Evolutionary conservation across 2,797 vertebrate species (phyloP), one percentile per base, ranked within the genome.

Genomic region (Morelia viridis): DNA sequence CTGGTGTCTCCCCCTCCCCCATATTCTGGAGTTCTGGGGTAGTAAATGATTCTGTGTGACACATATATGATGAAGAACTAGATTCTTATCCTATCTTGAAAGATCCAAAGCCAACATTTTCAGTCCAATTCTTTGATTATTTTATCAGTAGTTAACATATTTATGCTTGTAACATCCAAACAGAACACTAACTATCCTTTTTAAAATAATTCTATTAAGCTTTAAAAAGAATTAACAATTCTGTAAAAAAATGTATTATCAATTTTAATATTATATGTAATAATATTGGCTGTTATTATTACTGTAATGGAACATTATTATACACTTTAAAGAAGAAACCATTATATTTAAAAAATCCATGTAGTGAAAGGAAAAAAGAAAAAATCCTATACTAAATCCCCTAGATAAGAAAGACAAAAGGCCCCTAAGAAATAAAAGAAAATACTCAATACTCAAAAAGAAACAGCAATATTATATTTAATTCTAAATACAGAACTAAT

Each of bases 21-120:
- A 80, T 41, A 80, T 24, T 80, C 35, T 80, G 35, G 19, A 80
- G 10, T 10, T 11, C 8, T 7, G 13, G 8, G 35, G 19, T 46
- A 41, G 71, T 64, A 46, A 24, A 17, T 26, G 0, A 50, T 41
- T 91, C 61, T 58, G 19, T 1, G 57, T 0, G 0, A n/a, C 8
- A 41, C 22, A 88, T 13, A 80, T 65, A 88, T 50, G n/a, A 90
- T 92, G 31, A 17, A 90, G 0, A 1, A 4, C 68, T 1, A 0
- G 9, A 80, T 85, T 65, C 86, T 92, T 31, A 31, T 31, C 53
- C 89, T 86, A 80, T 92, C 4, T 35, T 93, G 11, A 53, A 1
- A 91, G 87, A n/a, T 5, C 80, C 26, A 83, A 15, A 31, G 88
- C 61, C 88, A 68, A 60, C 3, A 87, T 90, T 91, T 84, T 88